Percentiles rank a stretch among this genome's conserved stretches.
phyloP scores from a whole-genome alignment of 2,888 invertebrate genomes.

The Thymelicus lineola region DNA sequence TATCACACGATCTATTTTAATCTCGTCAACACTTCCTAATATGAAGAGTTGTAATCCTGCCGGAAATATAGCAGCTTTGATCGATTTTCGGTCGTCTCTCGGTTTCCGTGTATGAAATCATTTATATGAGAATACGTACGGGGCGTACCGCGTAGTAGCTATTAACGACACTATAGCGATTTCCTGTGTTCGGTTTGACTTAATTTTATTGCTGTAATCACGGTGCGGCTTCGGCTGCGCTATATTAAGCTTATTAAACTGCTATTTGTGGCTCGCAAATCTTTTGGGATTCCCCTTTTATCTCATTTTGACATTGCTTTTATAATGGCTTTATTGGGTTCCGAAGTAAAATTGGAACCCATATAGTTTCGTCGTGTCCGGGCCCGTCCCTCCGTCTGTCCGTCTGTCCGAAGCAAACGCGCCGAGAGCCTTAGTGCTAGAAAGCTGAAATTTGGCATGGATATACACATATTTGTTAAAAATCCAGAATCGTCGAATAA shows the following conservation, averaged over 20 bases:
- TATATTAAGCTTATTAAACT: constrained; percentile 17
- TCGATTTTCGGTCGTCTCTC: constrained; percentile 65
- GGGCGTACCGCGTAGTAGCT: constrained; percentile 52
- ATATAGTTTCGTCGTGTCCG: no score
- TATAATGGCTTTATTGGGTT: no score
- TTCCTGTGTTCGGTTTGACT: constrained; percentile 47
- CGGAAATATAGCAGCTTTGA: constrained; percentile 66
- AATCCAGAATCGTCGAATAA: no score
- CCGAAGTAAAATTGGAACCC: no score
- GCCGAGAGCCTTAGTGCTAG: no score
- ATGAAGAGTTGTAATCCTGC: constrained; percentile 69
- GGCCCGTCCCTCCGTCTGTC: no score
- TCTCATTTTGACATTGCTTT: not conserved
- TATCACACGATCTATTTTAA: constrained; percentile 65
- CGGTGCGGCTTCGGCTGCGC: constrained; percentile 17
- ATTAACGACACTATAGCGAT: constrained; percentile 47
- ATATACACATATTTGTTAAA: no score
- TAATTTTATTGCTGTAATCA: constrained; percentile 48
- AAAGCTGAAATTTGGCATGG: no score
- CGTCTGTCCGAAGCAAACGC: no score
- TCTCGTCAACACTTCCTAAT: constrained; percentile 79
- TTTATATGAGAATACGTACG: constrained; percentile 55
- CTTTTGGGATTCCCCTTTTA: constrained; percentile 2
- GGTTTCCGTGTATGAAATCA: constrained; percentile 78
- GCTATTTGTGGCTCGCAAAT: constrained; percentile 5